phyloP scores from a whole-genome alignment of 2,797 vertebrate species.

The Coracias cyanogaster region DNA sequence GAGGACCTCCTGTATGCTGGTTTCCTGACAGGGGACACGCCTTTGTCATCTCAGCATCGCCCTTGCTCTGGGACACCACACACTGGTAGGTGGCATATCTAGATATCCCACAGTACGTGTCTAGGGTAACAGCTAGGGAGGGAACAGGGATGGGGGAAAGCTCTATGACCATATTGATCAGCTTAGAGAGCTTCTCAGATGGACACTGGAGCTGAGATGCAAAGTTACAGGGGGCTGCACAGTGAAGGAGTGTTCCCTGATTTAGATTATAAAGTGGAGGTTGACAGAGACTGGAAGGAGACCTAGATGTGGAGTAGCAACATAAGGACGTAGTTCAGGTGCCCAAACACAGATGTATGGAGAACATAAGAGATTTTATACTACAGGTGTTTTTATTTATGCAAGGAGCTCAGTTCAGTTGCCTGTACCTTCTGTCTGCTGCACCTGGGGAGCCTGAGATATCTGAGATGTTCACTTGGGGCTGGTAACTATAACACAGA shows the following conservation, averaged over 20 bases:
- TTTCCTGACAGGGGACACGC: neutral
- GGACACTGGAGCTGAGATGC: neutral
- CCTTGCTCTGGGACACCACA: neutral
- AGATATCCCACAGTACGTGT: neutral
- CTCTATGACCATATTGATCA: neutral
- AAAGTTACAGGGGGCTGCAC: neutral
- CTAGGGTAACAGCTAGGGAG: neutral
- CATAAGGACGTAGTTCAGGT: neutral
- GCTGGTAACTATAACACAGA: neutral
- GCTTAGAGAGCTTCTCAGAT: neutral
- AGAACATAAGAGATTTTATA: neutral
- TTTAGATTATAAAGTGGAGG: neutral
- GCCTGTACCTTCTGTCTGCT: neutral
- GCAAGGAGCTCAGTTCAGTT: fast-evolving
- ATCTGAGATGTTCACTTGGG: neutral
- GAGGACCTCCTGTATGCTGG: neutral
- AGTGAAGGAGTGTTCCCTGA: neutral
- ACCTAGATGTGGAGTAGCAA: neutral
- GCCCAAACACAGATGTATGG: neutral
- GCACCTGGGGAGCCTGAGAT: neutral
- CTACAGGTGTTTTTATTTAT: fast-evolving
- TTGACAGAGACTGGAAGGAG: neutral
- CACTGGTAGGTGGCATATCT: neutral
- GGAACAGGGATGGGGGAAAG: neutral
- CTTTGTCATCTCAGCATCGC: neutral